phyloP scores from a whole-genome alignment of 2,888 invertebrate genomes.

The Ceramica pisi region DNA sequence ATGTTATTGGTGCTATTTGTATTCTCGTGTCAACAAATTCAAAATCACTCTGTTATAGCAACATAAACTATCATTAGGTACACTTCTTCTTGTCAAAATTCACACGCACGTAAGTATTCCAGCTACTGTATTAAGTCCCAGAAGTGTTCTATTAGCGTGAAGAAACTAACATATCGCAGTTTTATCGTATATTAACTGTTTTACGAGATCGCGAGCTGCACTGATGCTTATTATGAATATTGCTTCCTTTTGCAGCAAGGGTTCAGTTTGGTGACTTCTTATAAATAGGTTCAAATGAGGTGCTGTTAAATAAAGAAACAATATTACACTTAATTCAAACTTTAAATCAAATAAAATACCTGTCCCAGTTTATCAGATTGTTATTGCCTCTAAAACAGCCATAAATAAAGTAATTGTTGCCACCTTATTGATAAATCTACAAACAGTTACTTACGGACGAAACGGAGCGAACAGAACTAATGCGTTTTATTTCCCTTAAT shows the following conservation, averaged over 20 bases:
- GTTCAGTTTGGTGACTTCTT: background rate
- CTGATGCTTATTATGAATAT: constrained; percentile 44
- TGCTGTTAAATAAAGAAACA: background rate
- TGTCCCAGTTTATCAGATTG: constrained; percentile 18
- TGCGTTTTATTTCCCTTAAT: constrained; percentile 54
- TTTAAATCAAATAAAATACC: constrained; percentile 30
- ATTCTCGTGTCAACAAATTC: too few relatives aligned
- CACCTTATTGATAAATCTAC: constrained; percentile 30
- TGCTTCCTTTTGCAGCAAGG: constrained; percentile 13
- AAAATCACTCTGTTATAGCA: too few relatives aligned
- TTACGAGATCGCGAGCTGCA: constrained; percentile 37
- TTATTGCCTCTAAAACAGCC: constrained; percentile 35
- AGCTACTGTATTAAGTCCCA: background rate
- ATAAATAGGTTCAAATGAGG: too few relatives aligned
- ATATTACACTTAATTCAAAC: background rate
- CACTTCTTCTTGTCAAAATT: background rate
- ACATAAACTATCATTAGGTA: too few relatives aligned
- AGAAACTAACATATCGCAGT: constrained; percentile 8
- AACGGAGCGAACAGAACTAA: constrained; percentile 31
- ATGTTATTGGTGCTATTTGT: too few relatives aligned
- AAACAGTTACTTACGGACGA: constrained; percentile 24
- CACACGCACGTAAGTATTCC: background rate
- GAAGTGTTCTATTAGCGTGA: background rate
- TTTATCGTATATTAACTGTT: constrained; percentile 46
- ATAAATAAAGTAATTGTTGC: constrained; percentile 37